phyloP scores from a whole-genome alignment of 2,888 invertebrate genomes.

The Euplagia quadripunctaria region DNA sequence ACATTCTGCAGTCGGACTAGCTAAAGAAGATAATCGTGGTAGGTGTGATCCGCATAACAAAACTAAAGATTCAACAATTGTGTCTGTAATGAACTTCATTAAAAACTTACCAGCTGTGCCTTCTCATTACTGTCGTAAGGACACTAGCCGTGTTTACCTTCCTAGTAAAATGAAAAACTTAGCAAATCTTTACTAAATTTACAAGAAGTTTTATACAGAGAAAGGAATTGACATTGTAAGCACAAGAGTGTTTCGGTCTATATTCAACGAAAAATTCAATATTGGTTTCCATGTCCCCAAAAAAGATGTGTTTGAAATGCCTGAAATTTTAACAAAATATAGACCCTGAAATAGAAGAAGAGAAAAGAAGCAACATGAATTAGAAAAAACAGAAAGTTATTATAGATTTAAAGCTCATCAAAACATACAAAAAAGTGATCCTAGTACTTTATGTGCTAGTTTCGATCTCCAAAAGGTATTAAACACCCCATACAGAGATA shows the following conservation, averaged over 20 bases:
- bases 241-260: constrained; percentile 23
- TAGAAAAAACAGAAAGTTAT: constrained; percentile 34
- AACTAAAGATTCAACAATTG: not conserved
- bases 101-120: constrained; percentile 21
- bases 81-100: constrained; percentile 9
- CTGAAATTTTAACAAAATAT: constrained; percentile 20
- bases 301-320: constrained; percentile 29
- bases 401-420: constrained; percentile 23
- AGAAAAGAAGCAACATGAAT: constrained; percentile 17
- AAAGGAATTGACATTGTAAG: constrained; percentile 19
- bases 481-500: no score
- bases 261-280: constrained; percentile 34
- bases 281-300: constrained; percentile 29
- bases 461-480: no score
- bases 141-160: constrained; percentile 17
- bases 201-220: not conserved
- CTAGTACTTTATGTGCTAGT: constrained; percentile 6
- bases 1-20: constrained; percentile 11
- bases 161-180: constrained; percentile 15
- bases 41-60: constrained; percentile 6
- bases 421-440: constrained; percentile 29
- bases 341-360: constrained; percentile 15
- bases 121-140: constrained; percentile 23
- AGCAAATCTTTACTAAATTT: constrained; percentile 9
- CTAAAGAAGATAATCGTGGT: constrained; percentile 12